phyloP scores from a whole-genome alignment of 2,888 invertebrate species.

The Ischnura elegans region DNA sequence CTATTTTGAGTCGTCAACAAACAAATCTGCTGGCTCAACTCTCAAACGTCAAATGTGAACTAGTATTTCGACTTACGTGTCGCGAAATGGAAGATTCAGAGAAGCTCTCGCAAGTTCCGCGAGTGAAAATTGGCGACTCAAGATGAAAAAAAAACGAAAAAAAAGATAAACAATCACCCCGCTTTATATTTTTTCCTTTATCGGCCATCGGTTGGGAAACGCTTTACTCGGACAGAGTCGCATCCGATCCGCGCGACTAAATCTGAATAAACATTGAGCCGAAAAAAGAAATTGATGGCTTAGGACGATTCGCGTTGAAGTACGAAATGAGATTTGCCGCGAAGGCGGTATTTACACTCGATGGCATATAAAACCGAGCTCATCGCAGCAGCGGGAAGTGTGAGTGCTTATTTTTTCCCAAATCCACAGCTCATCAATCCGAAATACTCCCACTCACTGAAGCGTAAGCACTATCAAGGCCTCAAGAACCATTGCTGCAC shows the following conservation, averaged over 20 bases:
- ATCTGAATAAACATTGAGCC: neutral
- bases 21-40: too few species aligned
- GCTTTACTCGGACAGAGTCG: neutral
- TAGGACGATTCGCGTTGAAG: neutral
- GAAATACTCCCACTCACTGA: too few species aligned
- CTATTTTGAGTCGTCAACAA: too few species aligned
- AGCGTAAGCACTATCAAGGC: too few species aligned
- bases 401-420: neutral
- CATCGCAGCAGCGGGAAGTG: neutral
- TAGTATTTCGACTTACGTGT: too few species aligned
- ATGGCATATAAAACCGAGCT: constrained; percentile 27
- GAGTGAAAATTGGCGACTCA: neutral
- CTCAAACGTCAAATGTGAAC: too few species aligned
- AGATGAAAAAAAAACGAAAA: neutral
- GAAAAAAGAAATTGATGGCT: too few species aligned
- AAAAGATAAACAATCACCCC: neutral
- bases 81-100: too few species aligned
- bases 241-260: neutral
- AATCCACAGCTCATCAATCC: constrained; percentile 4
- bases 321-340: neutral
- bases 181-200: neutral
- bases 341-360: neutral
- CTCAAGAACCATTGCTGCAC: too few species aligned
- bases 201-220: neutral
- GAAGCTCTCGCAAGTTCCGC: neutral